Evolutionary conservation across 2,888 invertebrate genomes (phyloP).

Genomic region (Dione vanillae): DNA sequence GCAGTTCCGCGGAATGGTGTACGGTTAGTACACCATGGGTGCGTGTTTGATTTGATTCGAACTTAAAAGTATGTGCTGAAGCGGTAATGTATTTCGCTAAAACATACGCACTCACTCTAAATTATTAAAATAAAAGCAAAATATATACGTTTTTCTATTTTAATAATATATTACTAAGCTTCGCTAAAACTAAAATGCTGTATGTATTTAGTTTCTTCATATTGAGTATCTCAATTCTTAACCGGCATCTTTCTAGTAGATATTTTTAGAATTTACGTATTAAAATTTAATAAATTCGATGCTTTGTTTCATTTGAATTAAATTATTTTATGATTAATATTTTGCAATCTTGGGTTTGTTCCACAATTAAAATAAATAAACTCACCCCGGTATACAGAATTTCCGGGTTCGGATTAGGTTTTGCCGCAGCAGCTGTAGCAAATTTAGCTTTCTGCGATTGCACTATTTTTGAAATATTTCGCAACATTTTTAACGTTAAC

Average conservation of each 20-base stretch:
- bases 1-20: too few relatives aligned
- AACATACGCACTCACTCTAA: too few relatives aligned
- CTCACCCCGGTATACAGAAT: slow-evolving; percentile 90
- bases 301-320: neutral
- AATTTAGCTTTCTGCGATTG: slow-evolving; percentile 75
- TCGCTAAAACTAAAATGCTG: neutral
- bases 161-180: neutral
- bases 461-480: slow-evolving; percentile 66
- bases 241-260: neutral
- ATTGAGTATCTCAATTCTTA: neutral
- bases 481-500: slow-evolving; percentile 57
- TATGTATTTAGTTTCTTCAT: neutral
- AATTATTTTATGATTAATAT: neutral
- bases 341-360: too few relatives aligned
- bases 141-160: neutral
- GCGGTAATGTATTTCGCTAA: too few relatives aligned
- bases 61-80: too few relatives aligned
- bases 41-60: too few relatives aligned
- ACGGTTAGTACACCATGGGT: too few relatives aligned
- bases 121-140: too few relatives aligned
- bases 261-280: neutral
- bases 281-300: neutral
- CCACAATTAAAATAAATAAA: slow-evolving; percentile 29
- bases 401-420: slow-evolving; percentile 88
- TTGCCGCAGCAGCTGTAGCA: slow-evolving; percentile 85